These are phyloP conservation scores for Pseudobourletiella spinata DNA, from an alignment of 1,140 invertebrate species.

Conservation along the genomic window DNA sequence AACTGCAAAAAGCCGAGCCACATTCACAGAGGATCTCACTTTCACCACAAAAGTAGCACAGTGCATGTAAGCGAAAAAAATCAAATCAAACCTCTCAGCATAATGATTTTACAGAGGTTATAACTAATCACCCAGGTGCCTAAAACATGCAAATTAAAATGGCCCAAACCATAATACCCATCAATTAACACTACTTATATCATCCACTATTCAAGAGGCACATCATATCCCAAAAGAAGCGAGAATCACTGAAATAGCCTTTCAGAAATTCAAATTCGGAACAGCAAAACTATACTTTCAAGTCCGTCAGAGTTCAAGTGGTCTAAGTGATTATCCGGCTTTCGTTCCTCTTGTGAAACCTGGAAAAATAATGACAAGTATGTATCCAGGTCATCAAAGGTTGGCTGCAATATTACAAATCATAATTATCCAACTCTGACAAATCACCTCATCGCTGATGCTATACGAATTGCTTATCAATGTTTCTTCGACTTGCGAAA, in stretches of 20 bases:
- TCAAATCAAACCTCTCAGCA: constrained; percentile 26
- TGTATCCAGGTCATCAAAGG: too few relatives aligned
- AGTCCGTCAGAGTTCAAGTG: constrained; percentile 14
- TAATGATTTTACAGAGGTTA: constrained; percentile 18
- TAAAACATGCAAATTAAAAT: constrained; percentile 4
- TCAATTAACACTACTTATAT: too few relatives aligned
- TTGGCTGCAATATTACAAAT: too few relatives aligned
- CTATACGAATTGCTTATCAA: constrained; percentile 23
- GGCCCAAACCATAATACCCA: neutral
- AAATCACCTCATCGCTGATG: constrained; percentile 19
- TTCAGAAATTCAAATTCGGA: too few relatives aligned
- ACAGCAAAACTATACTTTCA: too few relatives aligned
- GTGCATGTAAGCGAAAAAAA: constrained; percentile 2
- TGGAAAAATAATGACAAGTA: constrained; percentile 1
- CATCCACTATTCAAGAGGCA: too few relatives aligned
- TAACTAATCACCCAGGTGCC: constrained; percentile 12
- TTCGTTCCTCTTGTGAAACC: constrained; percentile 11
- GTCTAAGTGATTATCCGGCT: constrained; percentile 22
- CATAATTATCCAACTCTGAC: neutral
- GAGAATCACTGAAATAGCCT: too few relatives aligned
- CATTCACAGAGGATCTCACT: neutral
- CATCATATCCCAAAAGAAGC: too few relatives aligned
- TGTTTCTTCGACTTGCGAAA: constrained; percentile 23
- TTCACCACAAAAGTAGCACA: neutral
- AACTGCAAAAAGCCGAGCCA: neutral